Base-by-base conservation (phyloP, 2,797 vertebrate genomes). In the Crenichthys baileyi region DNA sequence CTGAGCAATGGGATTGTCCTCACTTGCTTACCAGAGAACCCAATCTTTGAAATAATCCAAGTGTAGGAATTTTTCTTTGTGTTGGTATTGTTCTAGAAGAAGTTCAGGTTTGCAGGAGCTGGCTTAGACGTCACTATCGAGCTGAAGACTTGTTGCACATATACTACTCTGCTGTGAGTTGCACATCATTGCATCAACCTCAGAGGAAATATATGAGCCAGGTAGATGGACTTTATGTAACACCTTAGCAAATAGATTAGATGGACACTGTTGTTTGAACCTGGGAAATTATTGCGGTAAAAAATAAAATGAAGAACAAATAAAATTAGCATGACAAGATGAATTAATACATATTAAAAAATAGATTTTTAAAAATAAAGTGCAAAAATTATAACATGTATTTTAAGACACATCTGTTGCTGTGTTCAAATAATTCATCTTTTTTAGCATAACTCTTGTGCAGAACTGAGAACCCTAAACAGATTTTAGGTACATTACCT, bases 1-100 rank as follows among this genome's bases (percentile, higher is more conserved):
- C 78, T n/a, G 79, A 82, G 79, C 71, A 75, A 81, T 78, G 79
- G 72, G 39, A 75, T 56, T 79, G 83, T 72, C 79, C 81, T 1
- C 60, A n/a, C 76, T 72, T 73, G 83, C 85, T 88, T 77, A 36
- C 67, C 76, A 84, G 76, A 61, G 18, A 55, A 75, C 41, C 75
- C 56, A 50, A 11, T 67, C 53, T 80, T 63, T 16, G 26, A 67
- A 51, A 77, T 67, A 75, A 26, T 50, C 5, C 68, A 39, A 75
- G 61, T 55, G 48, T 82, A 41, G 31, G 50, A 78, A 1, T 67
- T 44, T 67, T 67, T 22, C 20, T 53, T 18, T 67, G 20, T 67
- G 39, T 44, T 44, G 4, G 18, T n/a, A 41, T 24, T 67, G n/a
- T 67, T 41, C 4, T 36, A 44, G 63, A 11, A 67, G 39, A 13